Evolutionary conservation across 2,113 vertebrate species (phyloP).

Genomic region (Pachyramphus minor): DNA sequence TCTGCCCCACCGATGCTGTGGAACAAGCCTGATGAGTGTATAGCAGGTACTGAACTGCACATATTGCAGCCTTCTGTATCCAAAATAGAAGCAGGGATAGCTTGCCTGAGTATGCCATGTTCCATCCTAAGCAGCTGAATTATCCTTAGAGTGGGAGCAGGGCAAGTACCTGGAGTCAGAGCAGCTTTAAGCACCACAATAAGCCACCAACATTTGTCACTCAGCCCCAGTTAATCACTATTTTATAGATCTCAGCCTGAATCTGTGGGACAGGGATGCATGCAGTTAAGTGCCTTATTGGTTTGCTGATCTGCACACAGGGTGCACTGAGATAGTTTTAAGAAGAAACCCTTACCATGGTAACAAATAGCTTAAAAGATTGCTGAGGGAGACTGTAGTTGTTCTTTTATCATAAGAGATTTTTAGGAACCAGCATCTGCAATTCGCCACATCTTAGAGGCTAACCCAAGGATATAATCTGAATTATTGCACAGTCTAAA

Average conservation of each 20-base stretch:
- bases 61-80: not conserved
- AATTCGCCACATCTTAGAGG: not conserved
- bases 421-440: not conserved
- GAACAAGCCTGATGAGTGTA: not conserved
- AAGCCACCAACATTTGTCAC: not conserved
- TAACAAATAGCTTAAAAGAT: not conserved
- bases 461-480: not conserved
- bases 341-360: not conserved
- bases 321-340: not conserved
- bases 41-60: not conserved
- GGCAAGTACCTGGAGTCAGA: not conserved
- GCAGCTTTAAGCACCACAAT: not conserved
- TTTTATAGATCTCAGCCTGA: not conserved
- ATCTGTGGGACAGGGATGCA: not conserved
- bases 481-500: not conserved
- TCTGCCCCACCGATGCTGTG: not conserved
- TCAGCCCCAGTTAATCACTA: not conserved
- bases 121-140: not conserved
- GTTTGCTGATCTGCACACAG: not conserved
- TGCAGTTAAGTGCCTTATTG: not conserved
- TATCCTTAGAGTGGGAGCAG: not conserved
- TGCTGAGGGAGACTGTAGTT: not conserved
- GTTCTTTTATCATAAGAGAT: not conserved
- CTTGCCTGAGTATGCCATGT: not conserved
- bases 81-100: not conserved